These are phyloP conservation scores for Andrena hattorfiana DNA, from an alignment of 2,888 invertebrate species.

Conservation along the genomic window DNA sequence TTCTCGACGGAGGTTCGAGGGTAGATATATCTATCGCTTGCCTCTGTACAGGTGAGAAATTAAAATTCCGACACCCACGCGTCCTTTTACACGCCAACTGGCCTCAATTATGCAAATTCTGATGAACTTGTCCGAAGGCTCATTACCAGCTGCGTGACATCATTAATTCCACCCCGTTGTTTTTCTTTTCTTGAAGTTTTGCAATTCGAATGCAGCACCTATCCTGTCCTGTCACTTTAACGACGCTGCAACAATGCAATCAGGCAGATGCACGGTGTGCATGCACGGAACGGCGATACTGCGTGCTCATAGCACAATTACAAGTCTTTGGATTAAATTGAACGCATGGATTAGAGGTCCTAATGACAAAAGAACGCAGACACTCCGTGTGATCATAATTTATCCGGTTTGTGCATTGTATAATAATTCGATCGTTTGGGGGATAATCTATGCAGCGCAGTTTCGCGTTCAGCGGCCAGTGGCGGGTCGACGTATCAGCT, in stretches of 20 bases:
- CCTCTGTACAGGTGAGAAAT: neutral
- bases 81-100: conserved; percentile 4
- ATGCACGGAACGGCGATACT: conserved; percentile 23
- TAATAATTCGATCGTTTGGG: conserved; percentile 30
- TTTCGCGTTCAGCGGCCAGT: conserved; percentile 9
- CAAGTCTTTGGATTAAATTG: conserved; percentile 51
- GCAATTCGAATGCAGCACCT: conserved; percentile 18
- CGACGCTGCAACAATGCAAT: conserved; percentile 47
- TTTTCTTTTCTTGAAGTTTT: conserved; percentile 28
- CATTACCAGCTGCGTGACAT: conserved; percentile 19
- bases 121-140: conserved; percentile 28
- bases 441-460: neutral
- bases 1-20: neutral
- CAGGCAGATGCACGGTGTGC: conserved; percentile 34
- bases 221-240: conserved; percentile 39
- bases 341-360: conserved; percentile 27
- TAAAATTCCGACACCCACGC: conserved; percentile 9
- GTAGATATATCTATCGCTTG: neutral
- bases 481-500: neutral
- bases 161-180: neutral
- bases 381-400: conserved; percentile 30
- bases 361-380: conserved; percentile 33
- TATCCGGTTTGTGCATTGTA: conserved; percentile 15
- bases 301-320: conserved; percentile 44
- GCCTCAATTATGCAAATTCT: conserved; percentile 29